Percentiles rank a stretch among this genome's conserved stretches.
Evolutionary conservation across 2,888 invertebrate species (phyloP).

Genomic region (Cataglyphis livida): DNA sequence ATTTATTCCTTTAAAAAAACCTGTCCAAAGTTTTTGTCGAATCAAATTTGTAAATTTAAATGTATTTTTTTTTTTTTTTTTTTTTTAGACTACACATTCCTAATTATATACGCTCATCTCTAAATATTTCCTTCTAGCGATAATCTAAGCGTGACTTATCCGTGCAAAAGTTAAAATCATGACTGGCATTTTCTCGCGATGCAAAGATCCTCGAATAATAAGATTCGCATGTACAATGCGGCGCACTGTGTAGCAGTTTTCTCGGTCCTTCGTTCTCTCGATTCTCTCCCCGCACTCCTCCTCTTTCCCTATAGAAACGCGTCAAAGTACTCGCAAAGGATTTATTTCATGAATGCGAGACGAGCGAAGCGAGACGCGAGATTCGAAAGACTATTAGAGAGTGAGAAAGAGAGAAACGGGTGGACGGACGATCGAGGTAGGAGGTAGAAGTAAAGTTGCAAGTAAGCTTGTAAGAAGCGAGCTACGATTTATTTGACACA

Average conservation of each 20-base stretch:
- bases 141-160: not conserved
- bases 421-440: constrained; percentile 40
- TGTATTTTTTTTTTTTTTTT: not conserved
- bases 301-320: not conserved
- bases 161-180: not conserved
- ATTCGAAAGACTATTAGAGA: constrained; percentile 12
- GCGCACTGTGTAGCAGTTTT: constrained; percentile 73
- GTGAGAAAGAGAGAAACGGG: constrained; percentile 4
- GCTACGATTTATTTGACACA: constrained; percentile 84
- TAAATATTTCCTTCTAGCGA: not conserved
- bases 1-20: not conserved
- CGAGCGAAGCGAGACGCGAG: constrained; percentile 29
- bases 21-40: not conserved
- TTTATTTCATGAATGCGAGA: constrained; percentile 55
- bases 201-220: constrained; percentile 8
- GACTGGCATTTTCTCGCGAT: constrained; percentile 30
- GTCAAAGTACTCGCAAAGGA: constrained; percentile 2
- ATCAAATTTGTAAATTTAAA: not conserved
- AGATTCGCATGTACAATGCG: constrained; percentile 69
- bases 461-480: constrained; percentile 78
- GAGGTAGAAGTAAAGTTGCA: constrained; percentile 59
- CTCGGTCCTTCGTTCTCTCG: constrained; percentile 64
- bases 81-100: not conserved
- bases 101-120: not conserved
- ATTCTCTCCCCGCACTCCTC: constrained; percentile 44